Evolutionary conservation across 2,797 vertebrate species (phyloP).

Genomic region (Lepilemur septentrionalis): DNA sequence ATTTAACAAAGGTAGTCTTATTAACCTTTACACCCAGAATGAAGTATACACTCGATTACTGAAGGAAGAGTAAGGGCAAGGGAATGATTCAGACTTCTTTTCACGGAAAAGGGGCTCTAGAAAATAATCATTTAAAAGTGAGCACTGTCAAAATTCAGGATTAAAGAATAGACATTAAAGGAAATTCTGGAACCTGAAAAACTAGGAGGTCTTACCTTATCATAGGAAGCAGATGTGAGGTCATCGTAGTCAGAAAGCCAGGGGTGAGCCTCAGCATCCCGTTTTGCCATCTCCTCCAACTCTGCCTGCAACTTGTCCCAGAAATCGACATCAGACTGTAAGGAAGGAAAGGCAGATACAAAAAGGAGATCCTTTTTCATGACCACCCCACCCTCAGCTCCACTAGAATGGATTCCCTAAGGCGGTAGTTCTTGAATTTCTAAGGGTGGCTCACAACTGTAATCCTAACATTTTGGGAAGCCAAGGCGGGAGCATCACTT

Average conservation of each 20-base stretch:
- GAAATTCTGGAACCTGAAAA: neutral
- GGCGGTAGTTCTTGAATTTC: neutral
- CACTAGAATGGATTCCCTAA: no score
- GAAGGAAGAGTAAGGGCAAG: neutral
- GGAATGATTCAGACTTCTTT: neutral
- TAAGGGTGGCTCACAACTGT: neutral
- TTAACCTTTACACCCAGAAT: neutral
- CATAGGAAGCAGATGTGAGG: constrained; percentile 91
- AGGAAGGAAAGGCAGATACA: constrained; percentile 43
- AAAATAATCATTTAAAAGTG: neutral
- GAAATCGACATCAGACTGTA: constrained; percentile 97
- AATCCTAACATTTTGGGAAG: neutral
- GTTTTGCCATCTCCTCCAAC: constrained; percentile 99
- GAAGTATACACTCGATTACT: neutral
- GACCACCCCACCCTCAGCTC: neutral
- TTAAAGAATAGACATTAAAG: neutral
- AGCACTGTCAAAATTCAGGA: neutral
- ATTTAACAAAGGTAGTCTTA: neutral
- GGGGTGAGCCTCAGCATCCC: constrained; percentile 97
- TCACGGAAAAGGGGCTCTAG: neutral
- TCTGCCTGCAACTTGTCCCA: constrained; percentile 99
- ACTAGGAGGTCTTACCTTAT: constrained; percentile 89
- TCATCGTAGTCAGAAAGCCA: constrained; percentile 99
- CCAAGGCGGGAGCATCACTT: neutral
- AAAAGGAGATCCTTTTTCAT: neutral